Evolutionary conservation across 2,797 vertebrate genomes (phyloP).

Genomic region (Neosilurus mollespiculum): DNA sequence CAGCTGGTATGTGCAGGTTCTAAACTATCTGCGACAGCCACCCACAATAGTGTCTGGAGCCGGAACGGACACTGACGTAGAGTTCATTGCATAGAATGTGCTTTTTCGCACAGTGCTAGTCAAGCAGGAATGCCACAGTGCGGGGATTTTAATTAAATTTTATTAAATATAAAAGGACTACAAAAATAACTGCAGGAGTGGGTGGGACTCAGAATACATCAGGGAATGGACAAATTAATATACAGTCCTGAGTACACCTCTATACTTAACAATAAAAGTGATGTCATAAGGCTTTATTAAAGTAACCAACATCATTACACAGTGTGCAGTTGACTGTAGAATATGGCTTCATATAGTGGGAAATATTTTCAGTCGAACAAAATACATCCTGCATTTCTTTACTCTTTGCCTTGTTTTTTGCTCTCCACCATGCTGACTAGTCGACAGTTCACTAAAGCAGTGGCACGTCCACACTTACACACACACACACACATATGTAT

Average conservation of each 20-base stretch:
- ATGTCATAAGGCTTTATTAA: neutral
- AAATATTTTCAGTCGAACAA: neutral
- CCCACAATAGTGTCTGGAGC: neutral
- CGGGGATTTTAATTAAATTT: slow-evolving; percentile 19
- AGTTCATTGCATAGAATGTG: neutral
- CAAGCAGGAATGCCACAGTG: slow-evolving; percentile 4
- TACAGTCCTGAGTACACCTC: neutral
- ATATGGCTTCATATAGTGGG: neutral
- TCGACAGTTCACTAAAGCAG: neutral
- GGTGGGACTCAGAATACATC: slow-evolving; percentile 1
- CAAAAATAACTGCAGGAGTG: slow-evolving; percentile 20
- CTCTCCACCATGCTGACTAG: neutral
- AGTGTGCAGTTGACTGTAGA: neutral
- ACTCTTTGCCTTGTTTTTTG: neutral
- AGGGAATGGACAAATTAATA: slow-evolving; percentile 5
- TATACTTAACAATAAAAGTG: neutral
- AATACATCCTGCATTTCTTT: neutral
- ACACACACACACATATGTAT: slow-evolving; percentile 35
- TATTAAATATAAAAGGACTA: slow-evolving; percentile 7
- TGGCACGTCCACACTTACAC: neutral
- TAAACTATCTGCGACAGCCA: slow-evolving; percentile 12
- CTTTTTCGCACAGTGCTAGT: neutral
- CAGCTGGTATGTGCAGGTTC: slow-evolving; percentile 2
- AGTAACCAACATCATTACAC: neutral
- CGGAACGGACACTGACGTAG: neutral